Evolutionary conservation across 2,113 vertebrate species (phyloP).

Genomic region (Chascanopsetta lugubris): DNA sequence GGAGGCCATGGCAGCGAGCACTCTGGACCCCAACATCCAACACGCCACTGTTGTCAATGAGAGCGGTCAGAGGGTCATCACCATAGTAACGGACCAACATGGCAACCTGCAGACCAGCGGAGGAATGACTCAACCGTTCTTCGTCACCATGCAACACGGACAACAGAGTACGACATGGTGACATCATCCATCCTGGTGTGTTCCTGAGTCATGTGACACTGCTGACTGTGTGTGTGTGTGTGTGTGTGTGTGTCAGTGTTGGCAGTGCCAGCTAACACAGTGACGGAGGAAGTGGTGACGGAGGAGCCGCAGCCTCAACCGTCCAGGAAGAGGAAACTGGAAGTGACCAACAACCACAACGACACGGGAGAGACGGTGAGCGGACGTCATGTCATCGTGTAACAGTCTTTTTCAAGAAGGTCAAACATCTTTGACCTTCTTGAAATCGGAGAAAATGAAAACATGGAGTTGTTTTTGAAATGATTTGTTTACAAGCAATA

Average conservation of each 20-base stretch:
- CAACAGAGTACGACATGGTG: constrained; percentile 82
- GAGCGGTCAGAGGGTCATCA: constrained; percentile 87
- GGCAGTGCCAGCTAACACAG: constrained; percentile 85
- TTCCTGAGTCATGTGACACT: neutral
- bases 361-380: constrained; percentile 80
- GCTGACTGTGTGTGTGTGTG: neutral
- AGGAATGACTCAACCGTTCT: constrained; percentile 83
- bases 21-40: constrained; percentile 80
- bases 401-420: too few relatives aligned
- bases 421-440: too few relatives aligned
- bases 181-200: neutral
- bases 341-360: constrained; percentile 55
- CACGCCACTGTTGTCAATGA: constrained; percentile 79
- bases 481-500: too few relatives aligned
- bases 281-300: constrained; percentile 82
- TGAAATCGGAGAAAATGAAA: too few relatives aligned
- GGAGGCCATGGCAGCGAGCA: constrained; percentile 76
- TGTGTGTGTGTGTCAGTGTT: too few relatives aligned
- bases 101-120: constrained; percentile 82
- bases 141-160: constrained; percentile 88
- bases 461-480: too few relatives aligned
- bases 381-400: too few relatives aligned
- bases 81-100: constrained; percentile 88
- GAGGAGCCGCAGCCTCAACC: constrained; percentile 76
- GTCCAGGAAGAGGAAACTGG: constrained; percentile 81